Conservation (phyloP, 1,140 invertebrate species). For the Pygmarrhopalites habei region DNA sequence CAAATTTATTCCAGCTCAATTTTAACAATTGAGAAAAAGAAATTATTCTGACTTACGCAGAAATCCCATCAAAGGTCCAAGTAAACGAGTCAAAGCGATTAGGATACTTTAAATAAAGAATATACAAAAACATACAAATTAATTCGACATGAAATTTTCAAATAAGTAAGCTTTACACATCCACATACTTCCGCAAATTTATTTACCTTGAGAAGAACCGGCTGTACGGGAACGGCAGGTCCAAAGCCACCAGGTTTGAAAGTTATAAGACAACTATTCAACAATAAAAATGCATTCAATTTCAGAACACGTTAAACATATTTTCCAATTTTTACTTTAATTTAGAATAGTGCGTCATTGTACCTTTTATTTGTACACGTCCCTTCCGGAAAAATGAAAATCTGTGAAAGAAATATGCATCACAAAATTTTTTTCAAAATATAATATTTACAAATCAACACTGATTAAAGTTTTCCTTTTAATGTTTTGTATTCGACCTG, state of each 20-base stretch:
- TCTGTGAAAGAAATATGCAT: conserved; percentile 47
- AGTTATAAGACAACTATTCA: conserved; percentile 84
- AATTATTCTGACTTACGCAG: conserved; percentile 64
- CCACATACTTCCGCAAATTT: too few relatives aligned
- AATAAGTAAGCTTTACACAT: too few relatives aligned
- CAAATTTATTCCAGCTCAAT: too few relatives aligned
- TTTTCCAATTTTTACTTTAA: too few relatives aligned
- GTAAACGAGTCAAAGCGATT: conserved; percentile 87
- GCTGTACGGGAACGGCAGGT: conserved; percentile 81
- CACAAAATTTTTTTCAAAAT: conserved; percentile 2
- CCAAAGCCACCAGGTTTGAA: conserved; percentile 84
- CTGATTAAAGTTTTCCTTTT: too few relatives aligned
- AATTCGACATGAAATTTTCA: too few relatives aligned
- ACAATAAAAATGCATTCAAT: too few relatives aligned
- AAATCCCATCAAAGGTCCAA: conserved; percentile 96
- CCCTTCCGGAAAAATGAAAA: conserved; percentile 91
- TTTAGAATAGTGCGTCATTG: too few relatives aligned
- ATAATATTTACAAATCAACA: background rate
- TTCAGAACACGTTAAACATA: too few relatives aligned
- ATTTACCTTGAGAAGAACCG: too few relatives aligned
- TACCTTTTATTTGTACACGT: conserved; percentile 94
- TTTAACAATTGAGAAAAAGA: conserved; percentile 15
- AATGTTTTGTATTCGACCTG: too few relatives aligned
- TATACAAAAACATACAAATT: too few relatives aligned
- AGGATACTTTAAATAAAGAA: conserved; percentile 84